Conservation (phyloP, 2,888 invertebrate species). For the Stramonita haemastoma region DNA sequence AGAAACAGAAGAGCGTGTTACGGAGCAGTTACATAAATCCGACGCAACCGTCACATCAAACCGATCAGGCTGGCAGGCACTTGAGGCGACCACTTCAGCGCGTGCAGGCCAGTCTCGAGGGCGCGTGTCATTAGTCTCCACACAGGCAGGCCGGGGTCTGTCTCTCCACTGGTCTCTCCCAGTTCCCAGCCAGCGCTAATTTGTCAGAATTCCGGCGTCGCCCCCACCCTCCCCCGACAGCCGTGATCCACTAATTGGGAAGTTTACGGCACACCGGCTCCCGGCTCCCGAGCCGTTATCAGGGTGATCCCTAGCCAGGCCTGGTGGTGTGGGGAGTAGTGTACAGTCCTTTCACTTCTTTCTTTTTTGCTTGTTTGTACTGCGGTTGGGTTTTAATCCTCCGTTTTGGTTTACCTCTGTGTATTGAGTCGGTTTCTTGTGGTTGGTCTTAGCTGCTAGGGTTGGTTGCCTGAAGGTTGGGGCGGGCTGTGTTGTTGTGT, state of each 20-base stretch:
- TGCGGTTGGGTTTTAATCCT: background rate
- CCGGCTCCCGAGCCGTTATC: background rate
- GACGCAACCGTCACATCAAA: too few species aligned
- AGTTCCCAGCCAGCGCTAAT: too few species aligned
- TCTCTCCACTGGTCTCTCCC: too few species aligned
- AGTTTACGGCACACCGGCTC: conserved; percentile 12
- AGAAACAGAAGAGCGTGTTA: too few species aligned
- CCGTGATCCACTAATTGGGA: conserved; percentile 22
- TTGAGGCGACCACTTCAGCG: background rate
- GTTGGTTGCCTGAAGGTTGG: too few species aligned
- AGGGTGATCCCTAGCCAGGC: background rate
- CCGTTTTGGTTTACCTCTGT: background rate
- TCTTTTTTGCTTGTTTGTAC: background rate
- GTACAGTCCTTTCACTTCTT: background rate
- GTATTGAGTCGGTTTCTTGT: background rate
- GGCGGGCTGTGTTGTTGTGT: too few species aligned
- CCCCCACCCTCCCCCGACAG: background rate
- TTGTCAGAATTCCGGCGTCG: background rate
- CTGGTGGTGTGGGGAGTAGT: background rate
- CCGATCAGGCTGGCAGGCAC: background rate
- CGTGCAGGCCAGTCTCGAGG: background rate
- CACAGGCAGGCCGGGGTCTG: background rate
- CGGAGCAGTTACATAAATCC: too few species aligned
- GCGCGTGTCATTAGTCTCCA: background rate
- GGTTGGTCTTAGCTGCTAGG: background rate